phyloP scores from a whole-genome alignment of 2,888 invertebrate genomes.

The Eupithecia pulchellata region DNA sequence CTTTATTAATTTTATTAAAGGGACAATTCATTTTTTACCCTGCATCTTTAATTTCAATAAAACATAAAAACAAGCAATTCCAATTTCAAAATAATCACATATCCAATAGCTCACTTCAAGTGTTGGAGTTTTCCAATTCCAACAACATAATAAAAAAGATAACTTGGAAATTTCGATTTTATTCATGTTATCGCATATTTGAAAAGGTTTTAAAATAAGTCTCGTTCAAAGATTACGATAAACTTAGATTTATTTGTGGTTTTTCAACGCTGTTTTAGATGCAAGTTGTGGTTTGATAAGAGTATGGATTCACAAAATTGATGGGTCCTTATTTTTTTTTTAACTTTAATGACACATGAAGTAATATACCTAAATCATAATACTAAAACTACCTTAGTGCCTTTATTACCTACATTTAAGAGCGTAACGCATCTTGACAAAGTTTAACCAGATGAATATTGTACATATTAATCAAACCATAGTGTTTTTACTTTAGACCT shows the following conservation, averaged over 20 bases:
- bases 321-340: too few relatives aligned
- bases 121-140: conserved; percentile 11
- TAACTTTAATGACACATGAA: too few relatives aligned
- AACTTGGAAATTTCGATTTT: conserved; percentile 23
- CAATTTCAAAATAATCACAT: neutral
- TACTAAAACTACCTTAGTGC: neutral
- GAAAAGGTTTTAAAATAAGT: conserved; percentile 34
- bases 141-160: conserved; percentile 25
- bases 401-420: neutral
- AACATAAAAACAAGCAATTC: neutral
- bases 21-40: too few relatives aligned
- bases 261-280: conserved; percentile 53
- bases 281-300: conserved; percentile 39
- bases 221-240: conserved; percentile 60
- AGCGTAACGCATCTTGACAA: neutral
- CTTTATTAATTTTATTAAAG: too few relatives aligned
- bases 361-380: too few relatives aligned
- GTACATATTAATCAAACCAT: too few relatives aligned
- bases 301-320: neutral
- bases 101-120: neutral
- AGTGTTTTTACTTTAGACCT: too few relatives aligned
- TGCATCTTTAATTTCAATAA: neutral
- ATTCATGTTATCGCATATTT: conserved; percentile 22
- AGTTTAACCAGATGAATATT: neutral
- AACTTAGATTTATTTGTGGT: conserved; percentile 58